These are phyloP conservation scores for Emydoidea blandingii DNA, from an alignment of 2,797 vertebrate species.

Conservation along the genomic window DNA sequence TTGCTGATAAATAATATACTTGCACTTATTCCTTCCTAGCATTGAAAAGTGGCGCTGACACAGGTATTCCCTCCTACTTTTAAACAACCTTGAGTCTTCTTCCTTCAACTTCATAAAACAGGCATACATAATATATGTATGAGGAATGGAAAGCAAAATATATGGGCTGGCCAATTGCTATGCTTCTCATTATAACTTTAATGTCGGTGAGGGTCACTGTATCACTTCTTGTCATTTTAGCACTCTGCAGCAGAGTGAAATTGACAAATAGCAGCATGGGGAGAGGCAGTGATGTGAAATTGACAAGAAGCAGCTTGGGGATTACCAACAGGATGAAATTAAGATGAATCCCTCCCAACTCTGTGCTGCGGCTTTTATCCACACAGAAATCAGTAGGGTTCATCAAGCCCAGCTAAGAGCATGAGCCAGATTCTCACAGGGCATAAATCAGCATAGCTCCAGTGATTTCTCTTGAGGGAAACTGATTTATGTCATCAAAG, in stretches of 20 bases:
- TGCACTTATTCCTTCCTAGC: not conserved
- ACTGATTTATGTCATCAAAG: not conserved
- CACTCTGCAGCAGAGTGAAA: rapidly evolving
- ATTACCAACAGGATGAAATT: not conserved
- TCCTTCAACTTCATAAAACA: not conserved
- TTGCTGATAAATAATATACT: not conserved
- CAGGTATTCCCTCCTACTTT: not conserved
- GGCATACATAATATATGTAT: not conserved
- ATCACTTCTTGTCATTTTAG: not conserved
- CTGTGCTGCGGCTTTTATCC: not conserved
- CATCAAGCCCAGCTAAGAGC: not conserved
- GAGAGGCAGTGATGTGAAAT: not conserved
- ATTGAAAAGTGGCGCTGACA: not conserved
- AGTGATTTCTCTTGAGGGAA: not conserved
- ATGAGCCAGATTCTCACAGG: not conserved
- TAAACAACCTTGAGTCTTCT: not conserved
- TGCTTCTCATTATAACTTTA: rapidly evolving
- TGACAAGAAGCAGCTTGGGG: not conserved
- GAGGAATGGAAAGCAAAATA: rapidly evolving
- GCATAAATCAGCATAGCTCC: not conserved
- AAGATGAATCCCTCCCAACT: too few relatives aligned
- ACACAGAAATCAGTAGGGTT: rapidly evolving
- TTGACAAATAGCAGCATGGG: not conserved
- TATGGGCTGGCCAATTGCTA: rapidly evolving
- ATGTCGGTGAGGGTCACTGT: rapidly evolving